Base-by-base conservation (phyloP, 2,113 vertebrate species). In the Oncorhynchus kisutch region DNA sequence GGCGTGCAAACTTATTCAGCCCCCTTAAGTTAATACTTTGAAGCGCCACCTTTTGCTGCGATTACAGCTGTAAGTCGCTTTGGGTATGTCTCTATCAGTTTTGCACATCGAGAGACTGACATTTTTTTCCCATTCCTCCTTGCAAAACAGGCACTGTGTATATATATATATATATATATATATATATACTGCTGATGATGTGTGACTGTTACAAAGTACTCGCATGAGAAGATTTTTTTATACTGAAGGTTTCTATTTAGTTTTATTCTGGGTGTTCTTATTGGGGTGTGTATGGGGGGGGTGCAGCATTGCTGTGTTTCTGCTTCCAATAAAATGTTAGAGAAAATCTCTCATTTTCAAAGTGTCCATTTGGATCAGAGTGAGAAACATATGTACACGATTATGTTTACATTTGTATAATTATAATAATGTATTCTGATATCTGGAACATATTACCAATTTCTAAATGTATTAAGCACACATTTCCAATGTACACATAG, bases 191-290 rank as follows among this genome's bases (percentile, higher is more conserved):
- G 90, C 90, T 80, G 89, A 93, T 90, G 88, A 92, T 86, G 92
- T 94, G 90, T 92, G 89, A 93, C 8, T 94, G 93, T 89, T 93
- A 91, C 90, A 87, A 87, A 92, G 91, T 94, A 88, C 90, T 91
- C 87, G 94, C 94, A 94, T 94, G 93, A 90, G 80, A 84, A 9
- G 39, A 81, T 88, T 92, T 93, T 93, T 94, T 93, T 92, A 94
- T 92, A 94, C 93, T 86, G 48, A 1, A 91, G 85, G 93, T 94
- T 94, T 94, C 85, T 92, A 94, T 93, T 86, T 87, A 84, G 88
- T 78, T 78, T 87, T 74, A 90, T 91, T 91, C 82, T 92, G 85
- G 85, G 91, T 88, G 90, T 92, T 88, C 83, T 93, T 90, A 91
- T 87, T 84, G 90, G 84, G 83, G 82, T 86, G 74, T 34, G 31